phyloP scores from a whole-genome alignment of 23 tunicate genomes.

The Styela clava region DNA sequence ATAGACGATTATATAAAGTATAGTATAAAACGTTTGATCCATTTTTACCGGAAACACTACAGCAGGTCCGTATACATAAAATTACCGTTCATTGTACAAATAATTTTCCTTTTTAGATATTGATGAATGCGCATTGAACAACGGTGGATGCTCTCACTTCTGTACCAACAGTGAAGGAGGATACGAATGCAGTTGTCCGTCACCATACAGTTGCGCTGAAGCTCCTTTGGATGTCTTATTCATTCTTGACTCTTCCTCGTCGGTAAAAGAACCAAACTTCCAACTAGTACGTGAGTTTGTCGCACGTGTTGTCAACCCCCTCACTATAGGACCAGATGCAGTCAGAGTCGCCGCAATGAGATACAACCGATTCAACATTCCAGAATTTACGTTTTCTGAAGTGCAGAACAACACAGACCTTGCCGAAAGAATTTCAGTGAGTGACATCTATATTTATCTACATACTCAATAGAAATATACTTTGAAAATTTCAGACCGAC shows the following conservation, averaged over 20 bases:
- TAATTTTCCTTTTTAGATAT: conserved; percentile 80
- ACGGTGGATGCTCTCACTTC: conserved; percentile 94
- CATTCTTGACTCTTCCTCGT: conserved; percentile 90
- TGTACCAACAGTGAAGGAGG: conserved; percentile 85
- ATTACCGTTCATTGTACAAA: no score
- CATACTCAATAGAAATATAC: neutral
- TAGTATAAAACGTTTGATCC: no score
- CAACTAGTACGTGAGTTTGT: conserved; percentile 50
- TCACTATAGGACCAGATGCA: conserved; percentile 56
- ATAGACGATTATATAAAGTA: no score
- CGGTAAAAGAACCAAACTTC: conserved; percentile 73
- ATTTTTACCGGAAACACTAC: no score
- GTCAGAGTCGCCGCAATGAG: conserved; percentile 70
- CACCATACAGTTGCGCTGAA: conserved; percentile 38
- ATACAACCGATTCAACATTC: conserved; percentile 60
- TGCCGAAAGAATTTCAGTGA: conserved; percentile 42
- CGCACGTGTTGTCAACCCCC: conserved; percentile 16
- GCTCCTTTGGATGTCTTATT: conserved; percentile 75
- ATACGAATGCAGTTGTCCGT: conserved; percentile 72
- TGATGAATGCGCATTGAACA: conserved; percentile 84
- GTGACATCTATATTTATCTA: neutral
- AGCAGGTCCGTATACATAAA: no score
- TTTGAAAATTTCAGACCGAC: neutral
- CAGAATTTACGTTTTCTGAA: conserved; percentile 50
- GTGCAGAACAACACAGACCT: conserved; percentile 52